Evolutionary conservation across 2,888 invertebrate genomes (phyloP).

Genomic region (Drosophila stalkeri): DNA sequence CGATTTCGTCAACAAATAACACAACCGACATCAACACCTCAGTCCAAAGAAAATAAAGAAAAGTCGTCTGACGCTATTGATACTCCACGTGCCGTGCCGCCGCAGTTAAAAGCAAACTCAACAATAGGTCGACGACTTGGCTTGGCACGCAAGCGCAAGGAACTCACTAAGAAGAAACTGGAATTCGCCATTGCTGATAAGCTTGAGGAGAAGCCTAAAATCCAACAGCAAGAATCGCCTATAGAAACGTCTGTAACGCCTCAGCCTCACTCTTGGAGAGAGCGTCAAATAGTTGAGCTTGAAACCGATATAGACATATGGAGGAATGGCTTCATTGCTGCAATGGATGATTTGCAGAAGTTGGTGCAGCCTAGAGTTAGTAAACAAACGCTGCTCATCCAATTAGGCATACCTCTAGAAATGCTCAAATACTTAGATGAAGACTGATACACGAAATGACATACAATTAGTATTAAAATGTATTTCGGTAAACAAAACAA

Average conservation of each 20-base stretch:
- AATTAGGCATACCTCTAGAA: constrained; percentile 71
- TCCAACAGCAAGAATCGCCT: not conserved
- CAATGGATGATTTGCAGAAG: constrained; percentile 71
- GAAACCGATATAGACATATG: constrained; percentile 69
- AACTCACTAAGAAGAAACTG: constrained; percentile 67
- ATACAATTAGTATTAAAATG: constrained; percentile 22
- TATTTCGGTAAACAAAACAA: constrained; percentile 50
- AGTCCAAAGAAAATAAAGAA: not conserved
- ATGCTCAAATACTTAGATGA: constrained; percentile 75
- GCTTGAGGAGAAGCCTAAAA: not conserved
- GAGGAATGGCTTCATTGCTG: constrained; percentile 70
- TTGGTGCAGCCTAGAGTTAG: constrained; percentile 50
- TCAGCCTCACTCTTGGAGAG: constrained; percentile 24
- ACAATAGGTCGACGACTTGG: constrained; percentile 66
- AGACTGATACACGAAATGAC: constrained; percentile 40
- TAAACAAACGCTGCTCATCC: constrained; percentile 54
- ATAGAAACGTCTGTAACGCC: not conserved
- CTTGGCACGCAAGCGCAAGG: constrained; percentile 60
- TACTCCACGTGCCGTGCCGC: constrained; percentile 43
- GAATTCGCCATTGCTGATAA: constrained; percentile 61
- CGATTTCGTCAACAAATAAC: constrained; percentile 28
- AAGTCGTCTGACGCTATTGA: not conserved
- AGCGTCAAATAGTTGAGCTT: constrained; percentile 53
- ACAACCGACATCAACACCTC: not conserved
- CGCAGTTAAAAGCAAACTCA: constrained; percentile 47